Evolutionary conservation across 2,113 vertebrate species (phyloP), one percentile per base, ranked within the genome.

Genomic region (Neolamprologus longior): DNA sequence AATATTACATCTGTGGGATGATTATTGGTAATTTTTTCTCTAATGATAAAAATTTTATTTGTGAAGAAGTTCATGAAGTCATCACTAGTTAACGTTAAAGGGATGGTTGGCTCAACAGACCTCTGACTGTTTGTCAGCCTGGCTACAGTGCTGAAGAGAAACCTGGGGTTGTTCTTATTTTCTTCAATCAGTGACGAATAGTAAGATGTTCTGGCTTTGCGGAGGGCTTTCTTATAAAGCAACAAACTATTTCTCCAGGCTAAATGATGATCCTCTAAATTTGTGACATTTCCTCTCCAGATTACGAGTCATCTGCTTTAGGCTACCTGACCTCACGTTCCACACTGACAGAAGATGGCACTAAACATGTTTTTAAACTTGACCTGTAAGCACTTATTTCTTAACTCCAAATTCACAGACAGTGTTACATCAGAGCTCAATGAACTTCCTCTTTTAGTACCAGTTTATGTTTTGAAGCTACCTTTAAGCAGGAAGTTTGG

Each of bases 111-210:
- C 52, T 53, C 9, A n/a, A 10, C 0, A 53, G 52, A 10, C 1
- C 9, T 21, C 19, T 53, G 52, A 53, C 52, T 53, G 0, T n/a
- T 52, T 52, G 19, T 53, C 52, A 53, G 52, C 19, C 52, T 53
- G 52, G 19, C 19, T 53, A 53, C 19, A 53, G 52, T 0, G 52
- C 52, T 53, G 19, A n/a, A 53, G 50, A n/a, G 50, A 53, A 53
- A 53, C 50, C n/a, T 21, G 9, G 1, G 9, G 3, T 21, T 53
- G 9, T 54, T 54, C 9, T 54, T 11, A 54, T 21, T 54, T 7
- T 21, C 52, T 54, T 54, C 53, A 24, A 4, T 54, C n/a, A 12
- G n/a, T 1, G 53, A 54, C 0, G n/a, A 54, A 0, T 54, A 12
- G 53, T 24, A 54, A 54, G 53, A 0, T 54, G 53, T 54, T 54